A percentile compares a stretch with the other conserved stretches of the same genome.
Evolutionary conservation across 2,797 vertebrate species (phyloP).

Genomic region (Margarornis squamiger): DNA sequence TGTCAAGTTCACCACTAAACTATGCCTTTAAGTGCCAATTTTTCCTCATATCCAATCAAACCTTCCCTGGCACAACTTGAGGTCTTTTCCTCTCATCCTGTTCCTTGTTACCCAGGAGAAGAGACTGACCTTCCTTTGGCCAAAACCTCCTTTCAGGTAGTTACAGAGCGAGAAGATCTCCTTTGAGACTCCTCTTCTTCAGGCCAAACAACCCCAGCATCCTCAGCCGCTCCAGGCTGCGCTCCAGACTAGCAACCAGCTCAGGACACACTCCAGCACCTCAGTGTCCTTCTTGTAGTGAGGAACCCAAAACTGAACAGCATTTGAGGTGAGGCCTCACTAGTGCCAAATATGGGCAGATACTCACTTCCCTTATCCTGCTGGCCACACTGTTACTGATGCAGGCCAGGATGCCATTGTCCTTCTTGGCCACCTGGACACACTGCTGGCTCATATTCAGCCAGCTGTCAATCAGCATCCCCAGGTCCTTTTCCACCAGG

Average conservation of each 20-base stretch:
- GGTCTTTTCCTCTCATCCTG: not conserved
- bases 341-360: not conserved
- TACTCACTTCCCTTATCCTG: not conserved
- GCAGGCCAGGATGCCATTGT: not conserved
- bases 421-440: not conserved
- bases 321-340: not conserved
- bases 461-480: accelerated
- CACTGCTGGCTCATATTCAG: not conserved
- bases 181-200: not conserved
- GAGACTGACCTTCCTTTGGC: not conserved
- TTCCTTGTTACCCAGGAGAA: not conserved
- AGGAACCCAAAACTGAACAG: not conserved
- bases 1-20: not conserved
- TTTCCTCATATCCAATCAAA: not conserved
- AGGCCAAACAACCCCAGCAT: not conserved
- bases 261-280: not conserved
- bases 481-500: not conserved
- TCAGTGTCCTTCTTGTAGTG: not conserved
- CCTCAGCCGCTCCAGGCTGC: not conserved
- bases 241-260: not conserved
- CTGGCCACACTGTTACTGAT: not conserved
- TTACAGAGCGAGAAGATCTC: not conserved
- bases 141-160: not conserved
- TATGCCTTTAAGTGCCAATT: not conserved
- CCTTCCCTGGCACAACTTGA: not conserved